Evolutionary conservation across 1,140 invertebrate species (phyloP).

Genomic region (Himalopsyche phryganea): DNA sequence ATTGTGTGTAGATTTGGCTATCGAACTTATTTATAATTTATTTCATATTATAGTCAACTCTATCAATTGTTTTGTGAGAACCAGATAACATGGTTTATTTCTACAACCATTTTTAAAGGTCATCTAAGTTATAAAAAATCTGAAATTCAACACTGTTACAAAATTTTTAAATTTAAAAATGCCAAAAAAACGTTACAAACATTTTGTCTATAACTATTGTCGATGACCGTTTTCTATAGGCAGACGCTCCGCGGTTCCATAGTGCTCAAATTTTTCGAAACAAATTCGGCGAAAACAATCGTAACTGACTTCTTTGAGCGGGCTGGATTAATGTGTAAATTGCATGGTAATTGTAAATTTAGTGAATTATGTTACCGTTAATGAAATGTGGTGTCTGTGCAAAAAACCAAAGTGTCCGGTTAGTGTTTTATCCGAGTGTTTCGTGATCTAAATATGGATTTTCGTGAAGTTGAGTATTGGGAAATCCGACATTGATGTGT

Average conservation of each 20-base stretch:
- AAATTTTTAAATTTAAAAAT: no score
- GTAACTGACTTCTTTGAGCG: slow-evolving; percentile 20
- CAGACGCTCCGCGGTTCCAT: slow-evolving; percentile 19
- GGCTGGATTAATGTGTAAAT: not conserved
- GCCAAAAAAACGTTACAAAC: no score
- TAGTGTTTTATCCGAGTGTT: slow-evolving; percentile 17
- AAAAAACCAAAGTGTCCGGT: slow-evolving; percentile 8
- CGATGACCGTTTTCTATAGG: slow-evolving; percentile 10
- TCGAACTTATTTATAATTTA: no score
- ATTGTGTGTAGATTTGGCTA: no score
- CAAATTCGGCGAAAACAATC: slow-evolving; percentile 20
- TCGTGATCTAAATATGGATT: slow-evolving; percentile 16
- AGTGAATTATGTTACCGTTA: slow-evolving; percentile 12
- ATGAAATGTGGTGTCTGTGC: slow-evolving; percentile 12
- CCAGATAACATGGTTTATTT: no score
- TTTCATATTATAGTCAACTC: no score
- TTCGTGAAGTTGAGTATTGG: slow-evolving; percentile 18
- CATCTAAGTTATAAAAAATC: no score
- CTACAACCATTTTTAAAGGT: no score
- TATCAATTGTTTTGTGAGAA: no score
- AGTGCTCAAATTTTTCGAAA: slow-evolving; percentile 19
- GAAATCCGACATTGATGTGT: slow-evolving; percentile 18
- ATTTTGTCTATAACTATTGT: no score
- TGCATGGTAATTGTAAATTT: slow-evolving; percentile 2
- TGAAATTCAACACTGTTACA: no score